These are phyloP conservation scores for Botia almorhae DNA, from an alignment of 2,797 vertebrate genomes.

Conservation along the genomic window DNA sequence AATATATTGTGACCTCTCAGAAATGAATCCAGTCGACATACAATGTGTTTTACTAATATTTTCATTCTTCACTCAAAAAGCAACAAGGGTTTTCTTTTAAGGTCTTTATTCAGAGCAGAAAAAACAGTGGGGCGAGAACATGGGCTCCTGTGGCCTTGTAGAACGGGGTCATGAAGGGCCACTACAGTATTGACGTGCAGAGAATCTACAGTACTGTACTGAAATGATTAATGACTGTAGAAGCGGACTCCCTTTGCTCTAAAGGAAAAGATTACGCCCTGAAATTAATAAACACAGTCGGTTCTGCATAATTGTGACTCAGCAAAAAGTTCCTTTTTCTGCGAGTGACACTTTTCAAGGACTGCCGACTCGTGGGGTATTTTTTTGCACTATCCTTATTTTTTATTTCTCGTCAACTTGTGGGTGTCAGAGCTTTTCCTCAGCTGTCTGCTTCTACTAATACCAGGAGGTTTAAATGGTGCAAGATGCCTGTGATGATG, in stretches of 20 bases:
- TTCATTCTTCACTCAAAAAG: conserved; percentile 25
- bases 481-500: conserved; percentile 82
- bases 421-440: conserved; percentile 63
- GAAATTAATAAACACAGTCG: conserved; percentile 49
- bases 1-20: conserved; percentile 71
- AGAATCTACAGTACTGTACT: conserved; percentile 44
- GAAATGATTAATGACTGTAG: conserved; percentile 52
- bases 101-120: conserved; percentile 11
- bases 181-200: background rate
- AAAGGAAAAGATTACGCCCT: conserved; percentile 44
- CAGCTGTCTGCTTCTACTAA: conserved; percentile 54
- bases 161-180: conserved; percentile 10
- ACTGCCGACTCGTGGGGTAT: conserved; percentile 5
- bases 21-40: conserved; percentile 69
- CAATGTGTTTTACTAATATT: conserved; percentile 60
- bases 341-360: conserved; percentile 40
- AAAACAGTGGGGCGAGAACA: background rate
- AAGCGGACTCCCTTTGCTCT: conserved; percentile 31
- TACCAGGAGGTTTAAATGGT: conserved; percentile 64
- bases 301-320: conserved; percentile 37
- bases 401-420: conserved; percentile 59
- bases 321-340: conserved; percentile 37
- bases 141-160: conserved; percentile 8
- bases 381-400: conserved; percentile 40
- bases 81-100: conserved; percentile 34